Conservation (phyloP, 2,113 vertebrate genomes). For the Epinephelus fuscoguttatus region DNA sequence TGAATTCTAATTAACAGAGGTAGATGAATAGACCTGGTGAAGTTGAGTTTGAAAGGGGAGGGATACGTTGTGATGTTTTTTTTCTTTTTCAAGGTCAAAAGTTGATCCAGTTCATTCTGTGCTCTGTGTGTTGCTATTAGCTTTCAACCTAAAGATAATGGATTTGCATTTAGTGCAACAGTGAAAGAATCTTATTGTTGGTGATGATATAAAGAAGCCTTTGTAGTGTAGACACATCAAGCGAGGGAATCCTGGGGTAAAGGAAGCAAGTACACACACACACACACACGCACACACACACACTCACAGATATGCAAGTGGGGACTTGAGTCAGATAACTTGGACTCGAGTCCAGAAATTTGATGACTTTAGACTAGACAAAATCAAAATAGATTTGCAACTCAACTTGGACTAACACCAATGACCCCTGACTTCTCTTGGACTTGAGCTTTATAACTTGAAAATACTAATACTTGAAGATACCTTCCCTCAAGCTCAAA, state of each 20-base stretch:
- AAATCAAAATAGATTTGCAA: too few species aligned
- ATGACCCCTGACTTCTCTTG: too few species aligned
- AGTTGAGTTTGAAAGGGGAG: conserved; percentile 13
- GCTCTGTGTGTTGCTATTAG: conserved; percentile 10
- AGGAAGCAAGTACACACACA: not conserved
- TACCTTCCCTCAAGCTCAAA: too few species aligned
- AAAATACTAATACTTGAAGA: too few species aligned
- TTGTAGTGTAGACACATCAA: not conserved
- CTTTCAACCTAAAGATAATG: conserved; percentile 7
- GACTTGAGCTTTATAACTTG: too few species aligned
- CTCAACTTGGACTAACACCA: too few species aligned
- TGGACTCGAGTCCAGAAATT: too few species aligned
- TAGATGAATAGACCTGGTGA: conserved; percentile 48
- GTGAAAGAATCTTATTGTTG: conserved; percentile 1
- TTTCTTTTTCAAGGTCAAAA: conserved; percentile 56
- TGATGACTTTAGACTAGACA: too few species aligned
- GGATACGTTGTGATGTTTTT: conserved; percentile 1
- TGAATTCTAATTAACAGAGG: conserved; percentile 72
- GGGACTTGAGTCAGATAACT: too few species aligned
- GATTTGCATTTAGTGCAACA: conserved; percentile 1
- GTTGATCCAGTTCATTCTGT: conserved; percentile 18
- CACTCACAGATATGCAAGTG: not conserved
- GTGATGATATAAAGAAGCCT: not conserved
- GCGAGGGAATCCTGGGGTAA: not conserved
- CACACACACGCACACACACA: not conserved